These are phyloP conservation scores for Panagrolaimus sp. DNA, from an alignment of 1,140 invertebrate species.

Conservation along the genomic window DNA sequence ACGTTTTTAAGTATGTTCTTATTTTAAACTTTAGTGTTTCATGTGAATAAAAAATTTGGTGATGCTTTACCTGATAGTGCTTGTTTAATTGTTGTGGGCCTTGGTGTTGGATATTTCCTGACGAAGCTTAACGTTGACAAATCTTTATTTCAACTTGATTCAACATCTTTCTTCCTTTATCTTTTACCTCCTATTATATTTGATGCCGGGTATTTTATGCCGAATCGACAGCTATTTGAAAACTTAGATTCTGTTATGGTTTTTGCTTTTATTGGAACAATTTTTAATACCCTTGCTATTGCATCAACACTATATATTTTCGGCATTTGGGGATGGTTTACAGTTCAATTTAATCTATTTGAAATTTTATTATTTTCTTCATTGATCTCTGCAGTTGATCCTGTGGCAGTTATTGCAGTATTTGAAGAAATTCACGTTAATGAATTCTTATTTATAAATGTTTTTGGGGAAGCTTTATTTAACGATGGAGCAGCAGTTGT, in stretches of 20 bases:
- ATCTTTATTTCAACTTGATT: constrained; percentile 37
- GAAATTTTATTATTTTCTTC: constrained; percentile 80
- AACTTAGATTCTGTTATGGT: constrained; percentile 89
- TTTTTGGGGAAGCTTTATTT: constrained; percentile 11
- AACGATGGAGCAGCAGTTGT: constrained; percentile 64
- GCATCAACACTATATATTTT: constrained; percentile 24
- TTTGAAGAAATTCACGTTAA: constrained; percentile 57
- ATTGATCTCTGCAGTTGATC: constrained; percentile 94
- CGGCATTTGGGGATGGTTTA: constrained; percentile 29
- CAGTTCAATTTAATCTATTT: constrained; percentile 65
- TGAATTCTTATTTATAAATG: neutral
- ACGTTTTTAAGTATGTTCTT: constrained; percentile 9
- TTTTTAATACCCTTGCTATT: constrained; percentile 54
- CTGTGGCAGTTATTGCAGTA: constrained; percentile 82
- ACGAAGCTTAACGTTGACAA: constrained; percentile 36
- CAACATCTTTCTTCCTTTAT: constrained; percentile 53
- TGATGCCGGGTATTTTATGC: constrained; percentile 83
- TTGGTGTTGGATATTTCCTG: constrained; percentile 42
- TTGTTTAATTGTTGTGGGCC: constrained; percentile 51
- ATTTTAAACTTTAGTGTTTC: constrained; percentile 46
- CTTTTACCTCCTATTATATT: constrained; percentile 61
- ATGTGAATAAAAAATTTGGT: constrained; percentile 50
- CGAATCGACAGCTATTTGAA: constrained; percentile 87
- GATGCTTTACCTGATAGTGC: constrained; percentile 52
- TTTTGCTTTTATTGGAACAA: constrained; percentile 78